Base-by-base conservation (phyloP, 1,140 invertebrate species). In the Drosophila equinoxialis region DNA sequence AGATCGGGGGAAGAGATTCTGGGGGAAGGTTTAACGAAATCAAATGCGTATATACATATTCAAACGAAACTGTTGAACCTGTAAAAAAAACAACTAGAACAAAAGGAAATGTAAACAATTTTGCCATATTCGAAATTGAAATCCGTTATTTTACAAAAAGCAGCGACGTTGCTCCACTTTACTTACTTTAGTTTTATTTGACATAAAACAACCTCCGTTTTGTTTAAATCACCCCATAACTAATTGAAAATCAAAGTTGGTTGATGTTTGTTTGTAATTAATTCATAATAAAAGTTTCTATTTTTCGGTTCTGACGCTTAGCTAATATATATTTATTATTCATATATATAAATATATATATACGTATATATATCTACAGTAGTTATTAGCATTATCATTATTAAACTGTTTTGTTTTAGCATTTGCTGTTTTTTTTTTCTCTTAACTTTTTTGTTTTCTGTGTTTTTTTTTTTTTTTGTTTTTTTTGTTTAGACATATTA, bases 211-310 rank as follows among this genome's bases (percentile, higher is more conserved):
- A n/a, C n/a, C n/a, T n/a, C n/a, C n/a, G 0, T 37, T 35, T 35
- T 35, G 33, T 8, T 37, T 37, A 3, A 37, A 37, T 11, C 35
- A 39, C 37, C 11, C 37, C 10, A 4, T 11, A 6, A 51, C 23
- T 2, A 23, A 51, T 23, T 51, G 5, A 51, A 51, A 51, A 23
- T 51, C 45, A 51, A 51, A 23, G 45, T 30, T 20, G 45, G 8
- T 51, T 51, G 17, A 51, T 51, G 17, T 51, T 58, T 66, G 75
- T 76, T 76, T 75, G 75, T 76, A 76, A 76, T 76, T 76, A 76
- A 76, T 87, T 87, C 81, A 87, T 87, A 86, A 87, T 87, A 87
- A 87, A 87, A 87, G 83, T 87, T 87, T 89, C 85, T 87, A 87
- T 87, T 87, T 86, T 83, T 86, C 83, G 79, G 68, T 87, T 79